Percentiles rank a stretch among this genome's conserved stretches.
These are phyloP conservation scores for Oriolus oriolus DNA, from an alignment of 2,113 vertebrate species.

Conservation along the genomic window DNA sequence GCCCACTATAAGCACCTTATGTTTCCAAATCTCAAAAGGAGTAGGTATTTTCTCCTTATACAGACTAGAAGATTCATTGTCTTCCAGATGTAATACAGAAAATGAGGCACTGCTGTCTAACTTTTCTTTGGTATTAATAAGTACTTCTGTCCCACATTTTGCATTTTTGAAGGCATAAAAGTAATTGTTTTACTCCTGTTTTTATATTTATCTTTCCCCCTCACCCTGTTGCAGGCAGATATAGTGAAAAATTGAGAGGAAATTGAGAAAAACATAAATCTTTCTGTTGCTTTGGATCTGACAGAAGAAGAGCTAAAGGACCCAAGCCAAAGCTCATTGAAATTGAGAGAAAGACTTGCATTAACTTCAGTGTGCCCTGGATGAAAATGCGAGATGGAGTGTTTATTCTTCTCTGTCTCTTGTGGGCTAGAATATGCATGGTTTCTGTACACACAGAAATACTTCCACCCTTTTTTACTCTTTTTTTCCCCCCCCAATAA, in stretches of 20 bases:
- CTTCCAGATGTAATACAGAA: neutral
- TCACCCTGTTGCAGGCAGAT: neutral
- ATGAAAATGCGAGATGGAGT: neutral
- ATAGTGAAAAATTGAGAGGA: neutral
- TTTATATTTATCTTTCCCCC: neutral
- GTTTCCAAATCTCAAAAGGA: neutral
- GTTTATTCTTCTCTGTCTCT: neutral
- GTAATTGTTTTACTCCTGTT: neutral
- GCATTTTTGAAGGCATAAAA: neutral
- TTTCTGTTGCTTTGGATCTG: slow-evolving; percentile 17
- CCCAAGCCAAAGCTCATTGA: neutral
- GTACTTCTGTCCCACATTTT: neutral
- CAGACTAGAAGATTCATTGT: neutral
- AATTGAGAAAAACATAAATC: neutral
- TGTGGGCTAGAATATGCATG: neutral
- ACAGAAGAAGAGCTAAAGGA: neutral
- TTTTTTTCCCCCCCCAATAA: rapidly evolving
- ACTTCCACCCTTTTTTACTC: neutral
- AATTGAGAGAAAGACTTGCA: neutral
- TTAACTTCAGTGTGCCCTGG: neutral
- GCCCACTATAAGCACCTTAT: neutral
- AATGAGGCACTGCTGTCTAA: neutral
- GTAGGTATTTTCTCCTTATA: neutral
- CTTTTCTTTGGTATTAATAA: neutral
- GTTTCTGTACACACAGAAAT: neutral